Evolutionary conservation across 2,113 vertebrate genomes (phyloP).

Genomic region (Edolisoma coerulescens): DNA sequence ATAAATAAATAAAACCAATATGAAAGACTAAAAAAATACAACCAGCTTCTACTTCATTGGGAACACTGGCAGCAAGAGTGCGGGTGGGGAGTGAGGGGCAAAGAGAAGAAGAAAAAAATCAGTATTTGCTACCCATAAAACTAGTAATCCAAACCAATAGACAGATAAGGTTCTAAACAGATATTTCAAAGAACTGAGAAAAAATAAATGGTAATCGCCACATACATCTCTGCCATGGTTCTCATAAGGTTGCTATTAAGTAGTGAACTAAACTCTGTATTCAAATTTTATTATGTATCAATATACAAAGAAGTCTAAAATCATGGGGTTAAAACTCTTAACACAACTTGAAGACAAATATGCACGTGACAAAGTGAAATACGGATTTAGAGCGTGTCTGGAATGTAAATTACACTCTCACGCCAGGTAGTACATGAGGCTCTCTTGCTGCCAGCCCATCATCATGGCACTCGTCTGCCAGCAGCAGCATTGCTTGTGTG

Average conservation of each 20-base stretch:
- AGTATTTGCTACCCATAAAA: background rate
- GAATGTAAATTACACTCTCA: background rate
- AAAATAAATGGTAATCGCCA: background rate
- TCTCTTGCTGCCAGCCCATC: background rate
- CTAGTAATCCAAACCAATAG: background rate
- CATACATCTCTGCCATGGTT: background rate
- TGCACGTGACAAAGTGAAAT: background rate
- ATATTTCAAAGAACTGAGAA: background rate
- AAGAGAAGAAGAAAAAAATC: background rate
- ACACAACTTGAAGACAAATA: background rate
- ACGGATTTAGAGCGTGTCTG: background rate
- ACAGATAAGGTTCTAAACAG: background rate
- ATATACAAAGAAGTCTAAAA: background rate
- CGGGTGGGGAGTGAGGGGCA: accelerated
- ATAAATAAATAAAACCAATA: background rate
- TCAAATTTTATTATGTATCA: background rate
- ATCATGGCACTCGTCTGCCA: background rate
- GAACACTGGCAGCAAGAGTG: background rate
- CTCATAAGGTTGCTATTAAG: background rate
- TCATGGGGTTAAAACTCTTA: background rate
- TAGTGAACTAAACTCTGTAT: background rate
- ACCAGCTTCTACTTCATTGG: background rate
- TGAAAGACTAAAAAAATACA: background rate
- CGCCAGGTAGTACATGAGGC: background rate
- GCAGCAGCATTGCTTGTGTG: background rate